Evolutionary conservation across 2,113 vertebrate genomes (phyloP).

Genomic region (Elaphurus davidianus): DNA sequence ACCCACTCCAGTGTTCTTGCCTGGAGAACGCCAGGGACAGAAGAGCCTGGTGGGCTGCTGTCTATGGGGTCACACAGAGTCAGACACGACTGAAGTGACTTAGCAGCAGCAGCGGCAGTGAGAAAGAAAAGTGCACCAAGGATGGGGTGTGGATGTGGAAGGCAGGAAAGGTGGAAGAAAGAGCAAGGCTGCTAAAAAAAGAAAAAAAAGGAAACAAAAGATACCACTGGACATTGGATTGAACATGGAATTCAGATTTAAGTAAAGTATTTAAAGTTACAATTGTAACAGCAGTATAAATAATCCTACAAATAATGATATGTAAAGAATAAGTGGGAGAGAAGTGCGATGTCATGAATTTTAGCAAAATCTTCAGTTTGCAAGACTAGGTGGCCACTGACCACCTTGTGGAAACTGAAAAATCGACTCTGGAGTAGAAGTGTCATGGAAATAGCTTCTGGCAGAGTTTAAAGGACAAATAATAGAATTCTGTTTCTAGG

Average conservation of each 20-base stretch:
- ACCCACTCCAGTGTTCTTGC: too few relatives aligned
- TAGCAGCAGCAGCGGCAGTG: too few relatives aligned
- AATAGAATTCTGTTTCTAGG: background rate
- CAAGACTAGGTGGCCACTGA: background rate
- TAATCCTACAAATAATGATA: background rate
- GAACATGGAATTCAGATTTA: background rate
- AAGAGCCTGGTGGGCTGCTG: too few relatives aligned
- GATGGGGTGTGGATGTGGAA: background rate
- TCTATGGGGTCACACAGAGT: too few relatives aligned
- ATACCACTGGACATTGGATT: background rate
- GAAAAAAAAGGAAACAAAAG: background rate
- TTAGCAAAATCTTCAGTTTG: background rate
- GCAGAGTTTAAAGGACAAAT: background rate
- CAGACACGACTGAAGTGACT: too few relatives aligned
- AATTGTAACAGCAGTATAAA: background rate
- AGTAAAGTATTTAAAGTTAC: background rate
- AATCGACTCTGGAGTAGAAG: background rate
- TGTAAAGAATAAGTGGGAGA: background rate
- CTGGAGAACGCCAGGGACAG: too few relatives aligned
- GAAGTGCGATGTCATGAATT: background rate
- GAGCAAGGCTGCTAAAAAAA: background rate
- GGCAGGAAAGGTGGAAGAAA: background rate
- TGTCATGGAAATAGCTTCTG: background rate
- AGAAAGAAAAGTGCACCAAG: background rate
- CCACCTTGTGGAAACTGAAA: background rate